These are phyloP conservation scores for Pentalonia nigronervosa DNA, from an alignment of 1,140 invertebrate genomes.

Conservation along the genomic window DNA sequence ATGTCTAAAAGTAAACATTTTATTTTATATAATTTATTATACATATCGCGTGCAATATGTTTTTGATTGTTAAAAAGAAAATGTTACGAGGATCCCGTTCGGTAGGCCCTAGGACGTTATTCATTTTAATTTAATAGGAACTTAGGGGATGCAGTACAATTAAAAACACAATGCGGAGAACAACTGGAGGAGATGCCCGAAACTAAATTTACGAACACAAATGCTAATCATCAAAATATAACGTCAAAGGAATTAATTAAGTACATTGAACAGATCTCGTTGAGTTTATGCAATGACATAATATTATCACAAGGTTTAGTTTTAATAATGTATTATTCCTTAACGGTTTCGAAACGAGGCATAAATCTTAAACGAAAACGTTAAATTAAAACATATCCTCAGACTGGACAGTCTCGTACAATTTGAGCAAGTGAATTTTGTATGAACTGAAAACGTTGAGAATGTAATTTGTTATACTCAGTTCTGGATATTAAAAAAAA, in stretches of 20 bases:
- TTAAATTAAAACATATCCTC: constrained; percentile 27
- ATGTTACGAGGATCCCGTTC: constrained; percentile 7
- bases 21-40: not conserved
- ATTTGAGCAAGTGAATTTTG: constrained; percentile 57
- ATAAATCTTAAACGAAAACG: constrained; percentile 31
- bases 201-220: constrained; percentile 56
- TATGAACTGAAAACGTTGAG: constrained; percentile 52
- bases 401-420: constrained; percentile 55
- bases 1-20: constrained; percentile 48
- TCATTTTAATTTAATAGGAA: constrained; percentile 56
- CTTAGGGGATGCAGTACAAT: constrained; percentile 49
- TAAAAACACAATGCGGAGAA: constrained; percentile 52
- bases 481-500: constrained; percentile 28
- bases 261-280: constrained; percentile 29
- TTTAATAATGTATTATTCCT: not conserved
- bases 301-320: constrained; percentile 50
- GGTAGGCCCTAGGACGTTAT: constrained; percentile 29
- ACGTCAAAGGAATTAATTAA: constrained; percentile 31
- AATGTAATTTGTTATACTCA: constrained; percentile 42
- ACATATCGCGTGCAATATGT: constrained; percentile 23
- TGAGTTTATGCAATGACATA: constrained; percentile 40
- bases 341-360: constrained; percentile 40
- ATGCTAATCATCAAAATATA: constrained; percentile 35
- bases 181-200: constrained; percentile 46
- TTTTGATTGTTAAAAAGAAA: constrained; percentile 52